Conservation (phyloP, 2,113 vertebrate species). For the Philantomba maxwellii region DNA sequence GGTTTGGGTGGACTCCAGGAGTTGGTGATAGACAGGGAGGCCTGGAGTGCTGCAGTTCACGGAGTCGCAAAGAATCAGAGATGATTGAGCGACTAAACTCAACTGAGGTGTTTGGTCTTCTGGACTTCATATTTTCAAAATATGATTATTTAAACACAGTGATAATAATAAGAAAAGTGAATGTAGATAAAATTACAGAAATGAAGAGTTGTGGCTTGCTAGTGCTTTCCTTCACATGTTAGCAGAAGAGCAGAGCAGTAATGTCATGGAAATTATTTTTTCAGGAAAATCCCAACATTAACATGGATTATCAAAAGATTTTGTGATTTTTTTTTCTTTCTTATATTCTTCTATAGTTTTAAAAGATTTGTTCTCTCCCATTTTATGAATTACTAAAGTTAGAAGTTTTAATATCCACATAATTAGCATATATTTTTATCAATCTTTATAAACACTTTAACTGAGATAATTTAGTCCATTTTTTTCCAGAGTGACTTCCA, state of each 20-base stretch:
- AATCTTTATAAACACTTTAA: background rate
- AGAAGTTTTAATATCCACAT: background rate
- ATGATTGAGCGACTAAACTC: rapidly evolving
- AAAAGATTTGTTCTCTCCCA: background rate
- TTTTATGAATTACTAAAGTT: background rate
- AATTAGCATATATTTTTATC: background rate
- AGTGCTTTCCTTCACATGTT: background rate
- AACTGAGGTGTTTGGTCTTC: background rate
- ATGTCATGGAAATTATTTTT: background rate
- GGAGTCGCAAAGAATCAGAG: background rate
- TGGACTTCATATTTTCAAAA: background rate
- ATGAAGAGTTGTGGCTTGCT: background rate
- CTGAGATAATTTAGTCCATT: background rate
- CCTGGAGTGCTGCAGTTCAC: rapidly evolving
- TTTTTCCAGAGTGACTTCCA: background rate
- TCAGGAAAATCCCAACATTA: background rate
- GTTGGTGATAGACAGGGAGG: background rate
- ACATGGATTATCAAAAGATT: background rate
- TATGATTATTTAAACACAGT: background rate
- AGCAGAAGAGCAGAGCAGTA: background rate
- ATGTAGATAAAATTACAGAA: background rate
- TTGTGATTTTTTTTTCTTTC: background rate
- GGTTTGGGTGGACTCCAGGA: background rate
- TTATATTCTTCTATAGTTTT: background rate
- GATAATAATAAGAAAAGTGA: background rate